A percentile compares a stretch with the other conserved stretches of the same genome.
Evolutionary conservation across 2,797 vertebrate species (phyloP).

Genomic region (Sebastes cheni): DNA sequence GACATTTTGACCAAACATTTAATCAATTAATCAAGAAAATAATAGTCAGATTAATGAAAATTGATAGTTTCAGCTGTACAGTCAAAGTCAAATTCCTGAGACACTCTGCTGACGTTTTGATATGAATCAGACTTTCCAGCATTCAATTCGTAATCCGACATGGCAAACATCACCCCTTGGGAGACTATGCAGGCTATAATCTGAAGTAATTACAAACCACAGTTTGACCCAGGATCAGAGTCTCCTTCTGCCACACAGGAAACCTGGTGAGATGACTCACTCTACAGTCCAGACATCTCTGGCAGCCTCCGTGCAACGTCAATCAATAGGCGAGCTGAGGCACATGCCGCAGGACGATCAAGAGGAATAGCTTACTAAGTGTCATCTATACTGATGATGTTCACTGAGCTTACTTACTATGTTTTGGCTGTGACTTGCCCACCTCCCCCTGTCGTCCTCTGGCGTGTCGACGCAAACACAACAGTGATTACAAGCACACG

Average conservation of each 20-base stretch:
- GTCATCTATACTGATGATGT: conserved; percentile 9
- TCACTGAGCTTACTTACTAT: conserved; percentile 58
- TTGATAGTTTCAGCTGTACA: neutral
- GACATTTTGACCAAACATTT: neutral
- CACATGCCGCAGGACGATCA: conserved; percentile 32
- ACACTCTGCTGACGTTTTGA: neutral
- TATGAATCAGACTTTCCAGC: conserved; percentile 7
- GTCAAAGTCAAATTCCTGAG: neutral
- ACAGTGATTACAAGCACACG: conserved; percentile 23
- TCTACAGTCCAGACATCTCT: conserved; percentile 51
- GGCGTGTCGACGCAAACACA: conserved; percentile 44
- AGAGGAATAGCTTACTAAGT: conserved; percentile 10
- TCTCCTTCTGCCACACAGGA: neutral
- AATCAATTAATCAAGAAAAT: neutral
- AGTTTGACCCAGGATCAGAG: neutral
- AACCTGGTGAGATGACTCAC: conserved; percentile 55
- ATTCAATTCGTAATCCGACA: neutral
- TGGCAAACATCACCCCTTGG: neutral
- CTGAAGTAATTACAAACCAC: neutral
- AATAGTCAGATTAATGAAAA: neutral
- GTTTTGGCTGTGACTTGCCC: conserved; percentile 51
- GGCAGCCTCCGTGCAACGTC: conserved; percentile 25
- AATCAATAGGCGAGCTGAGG: conserved; percentile 38
- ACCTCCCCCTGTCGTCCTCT: conserved; percentile 56
- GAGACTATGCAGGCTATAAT: neutral